These are phyloP conservation scores for Triplophysa rosa DNA, from an alignment of 2,113 vertebrate species.

Conservation along the genomic window DNA sequence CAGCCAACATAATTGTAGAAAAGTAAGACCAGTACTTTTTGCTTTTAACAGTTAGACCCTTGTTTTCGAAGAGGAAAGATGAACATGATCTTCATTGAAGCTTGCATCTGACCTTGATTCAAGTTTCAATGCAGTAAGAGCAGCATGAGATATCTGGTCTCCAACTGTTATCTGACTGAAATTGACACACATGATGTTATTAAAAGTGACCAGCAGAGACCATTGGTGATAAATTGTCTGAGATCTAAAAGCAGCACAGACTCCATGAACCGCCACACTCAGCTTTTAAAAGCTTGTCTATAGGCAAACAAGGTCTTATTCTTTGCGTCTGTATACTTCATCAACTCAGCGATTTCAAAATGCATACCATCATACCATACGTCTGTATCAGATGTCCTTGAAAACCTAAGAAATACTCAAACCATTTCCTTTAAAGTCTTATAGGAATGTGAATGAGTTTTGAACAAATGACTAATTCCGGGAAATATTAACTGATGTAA, in stretches of 20 bases:
- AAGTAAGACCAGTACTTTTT: no score
- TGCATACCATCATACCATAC: neutral
- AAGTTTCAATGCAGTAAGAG: neutral
- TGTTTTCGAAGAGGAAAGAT: neutral
- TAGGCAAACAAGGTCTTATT: neutral
- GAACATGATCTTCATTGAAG: neutral
- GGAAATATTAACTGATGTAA: constrained; percentile 25
- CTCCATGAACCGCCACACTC: neutral
- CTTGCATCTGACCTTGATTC: neutral
- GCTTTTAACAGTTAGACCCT: no score
- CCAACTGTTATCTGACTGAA: neutral
- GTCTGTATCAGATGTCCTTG: neutral
- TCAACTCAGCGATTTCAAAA: neutral
- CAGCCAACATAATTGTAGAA: no score
- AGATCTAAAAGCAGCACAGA: neutral
- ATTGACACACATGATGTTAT: neutral
- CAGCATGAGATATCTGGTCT: neutral
- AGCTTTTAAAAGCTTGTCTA: neutral
- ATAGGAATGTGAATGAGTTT: neutral
- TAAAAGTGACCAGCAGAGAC: neutral
- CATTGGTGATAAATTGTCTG: neutral
- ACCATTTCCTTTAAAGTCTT: neutral
- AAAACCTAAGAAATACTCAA: neutral
- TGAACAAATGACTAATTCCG: constrained; percentile 20
- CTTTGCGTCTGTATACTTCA: neutral